Evolutionary conservation across 30 jellyfish, hydroid and myxozoan species (phyloP).

Genomic region (Mastigias papua): DNA sequence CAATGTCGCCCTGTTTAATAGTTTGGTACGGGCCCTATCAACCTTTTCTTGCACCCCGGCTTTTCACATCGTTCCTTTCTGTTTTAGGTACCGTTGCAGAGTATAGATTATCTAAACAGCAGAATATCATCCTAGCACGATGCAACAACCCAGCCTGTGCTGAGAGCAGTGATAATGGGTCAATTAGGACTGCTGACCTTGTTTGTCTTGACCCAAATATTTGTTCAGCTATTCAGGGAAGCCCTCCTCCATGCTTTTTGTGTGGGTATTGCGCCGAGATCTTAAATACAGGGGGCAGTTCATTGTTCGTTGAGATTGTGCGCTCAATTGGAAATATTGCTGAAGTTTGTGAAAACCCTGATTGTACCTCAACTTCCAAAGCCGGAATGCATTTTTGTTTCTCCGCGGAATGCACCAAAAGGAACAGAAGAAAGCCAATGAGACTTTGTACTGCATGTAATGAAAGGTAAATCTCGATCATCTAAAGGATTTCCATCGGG

Average conservation of each 20-base stretch:
- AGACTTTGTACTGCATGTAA: constrained; percentile 84
- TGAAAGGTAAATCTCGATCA: constrained; percentile 73
- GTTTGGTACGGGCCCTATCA: too few species aligned
- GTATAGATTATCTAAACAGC: constrained; percentile 72
- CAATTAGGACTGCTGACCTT: constrained; percentile 62
- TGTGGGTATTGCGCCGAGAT: constrained; percentile 70
- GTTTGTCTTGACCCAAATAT: constrained; percentile 85
- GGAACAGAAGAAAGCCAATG: constrained; percentile 78
- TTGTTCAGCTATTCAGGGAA: constrained; percentile 66
- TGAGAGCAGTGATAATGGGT: constrained; percentile 32
- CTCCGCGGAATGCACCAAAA: constrained; percentile 79
- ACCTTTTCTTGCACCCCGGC: too few species aligned
- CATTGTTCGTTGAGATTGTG: constrained; percentile 63
- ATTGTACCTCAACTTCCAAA: constrained; percentile 59
- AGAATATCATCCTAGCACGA: constrained; percentile 32
- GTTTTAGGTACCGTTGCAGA: constrained; percentile 73
- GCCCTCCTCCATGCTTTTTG: constrained; percentile 88
- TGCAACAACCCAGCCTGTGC: constrained; percentile 71
- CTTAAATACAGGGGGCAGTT: constrained; percentile 34
- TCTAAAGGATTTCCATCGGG: too few species aligned
- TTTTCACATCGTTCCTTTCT: too few species aligned
- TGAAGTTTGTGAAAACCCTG: constrained; percentile 80
- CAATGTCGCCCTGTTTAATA: too few species aligned
- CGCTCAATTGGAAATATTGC: constrained; percentile 81
- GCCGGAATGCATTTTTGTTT: constrained; percentile 88